Conservation (phyloP, 2,113 vertebrate genomes). For the Bagarius yarrelli region DNA sequence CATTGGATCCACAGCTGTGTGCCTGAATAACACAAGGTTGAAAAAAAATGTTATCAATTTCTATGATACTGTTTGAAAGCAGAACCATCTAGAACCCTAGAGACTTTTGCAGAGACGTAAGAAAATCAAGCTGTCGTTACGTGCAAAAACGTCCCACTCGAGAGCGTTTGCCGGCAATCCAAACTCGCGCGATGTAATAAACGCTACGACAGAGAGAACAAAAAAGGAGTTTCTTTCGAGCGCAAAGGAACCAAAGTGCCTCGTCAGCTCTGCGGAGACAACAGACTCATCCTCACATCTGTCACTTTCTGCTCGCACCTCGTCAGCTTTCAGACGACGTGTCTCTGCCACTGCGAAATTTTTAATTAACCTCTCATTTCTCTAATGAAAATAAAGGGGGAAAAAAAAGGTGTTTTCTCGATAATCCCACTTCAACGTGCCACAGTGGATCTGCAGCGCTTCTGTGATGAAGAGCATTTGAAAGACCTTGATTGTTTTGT, state of each 20-base stretch:
- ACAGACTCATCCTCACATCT: slow-evolving; percentile 60
- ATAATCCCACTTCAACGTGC: background rate
- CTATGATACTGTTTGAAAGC: background rate
- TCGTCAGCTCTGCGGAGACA: slow-evolving; percentile 59
- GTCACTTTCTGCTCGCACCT: slow-evolving; percentile 60
- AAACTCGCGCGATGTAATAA: background rate
- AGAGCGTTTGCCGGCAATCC: background rate
- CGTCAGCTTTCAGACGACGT: slow-evolving; percentile 57
- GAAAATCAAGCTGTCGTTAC: background rate
- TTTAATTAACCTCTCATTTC: slow-evolving; percentile 57
- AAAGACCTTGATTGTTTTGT: background rate
- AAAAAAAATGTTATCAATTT: background rate
- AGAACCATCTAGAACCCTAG: background rate
- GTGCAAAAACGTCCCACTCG: background rate
- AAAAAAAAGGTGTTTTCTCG: slow-evolving; percentile 14
- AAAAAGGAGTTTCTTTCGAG: slow-evolving; percentile 44
- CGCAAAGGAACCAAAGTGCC: slow-evolving; percentile 52
- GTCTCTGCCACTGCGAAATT: slow-evolving; percentile 58
- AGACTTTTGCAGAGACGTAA: background rate
- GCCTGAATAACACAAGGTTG: no score
- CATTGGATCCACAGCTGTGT: no score
- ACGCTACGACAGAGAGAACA: no score
- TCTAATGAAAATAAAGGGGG: background rate
- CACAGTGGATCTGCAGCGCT: background rate
- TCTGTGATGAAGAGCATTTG: background rate